Percentiles rank a stretch among this genome's conserved stretches.
Evolutionary conservation across 2,113 vertebrate genomes (phyloP).

Genomic region (Thamnophis sirtalis): DNA sequence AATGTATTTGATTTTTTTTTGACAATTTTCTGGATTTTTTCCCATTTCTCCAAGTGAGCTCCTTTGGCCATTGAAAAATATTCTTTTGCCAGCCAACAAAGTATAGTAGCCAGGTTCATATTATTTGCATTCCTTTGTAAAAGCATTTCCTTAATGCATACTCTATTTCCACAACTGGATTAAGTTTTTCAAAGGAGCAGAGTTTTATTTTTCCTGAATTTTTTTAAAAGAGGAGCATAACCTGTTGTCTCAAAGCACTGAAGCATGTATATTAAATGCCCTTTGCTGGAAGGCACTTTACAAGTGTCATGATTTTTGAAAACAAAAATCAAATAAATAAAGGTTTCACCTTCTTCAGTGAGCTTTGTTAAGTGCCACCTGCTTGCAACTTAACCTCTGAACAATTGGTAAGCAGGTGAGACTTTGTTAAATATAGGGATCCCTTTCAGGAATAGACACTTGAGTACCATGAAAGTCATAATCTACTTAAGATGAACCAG

Average conservation of each 20-base stretch:
- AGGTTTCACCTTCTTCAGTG: neutral
- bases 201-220: conserved; percentile 30
- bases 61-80: conserved; percentile 56
- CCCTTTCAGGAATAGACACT: conserved; percentile 1
- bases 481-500: neutral
- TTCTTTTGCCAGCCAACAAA: conserved; percentile 56
- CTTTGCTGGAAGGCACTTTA: neutral
- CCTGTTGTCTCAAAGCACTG: conserved; percentile 36
- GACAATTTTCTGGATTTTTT: neutral
- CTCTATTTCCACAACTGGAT: conserved; percentile 24
- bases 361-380: neutral
- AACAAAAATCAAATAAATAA: neutral
- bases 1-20: conserved; percentile 4
- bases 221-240: conserved; percentile 37
- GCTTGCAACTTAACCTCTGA: neutral
- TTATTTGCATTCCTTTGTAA: conserved; percentile 56
- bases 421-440: neutral
- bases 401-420: conserved; percentile 12
- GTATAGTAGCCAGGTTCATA: conserved; percentile 52
- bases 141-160: conserved; percentile 42
- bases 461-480: neutral
- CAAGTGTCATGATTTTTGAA: neutral
- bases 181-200: conserved; percentile 54
- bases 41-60: conserved; percentile 31
- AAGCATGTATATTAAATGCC: neutral